A percentile compares a stretch with the other conserved stretches of the same genome.
Conservation (phyloP, 1,140 invertebrate species). For the Carcinoscorpius rotundicauda region DNA sequence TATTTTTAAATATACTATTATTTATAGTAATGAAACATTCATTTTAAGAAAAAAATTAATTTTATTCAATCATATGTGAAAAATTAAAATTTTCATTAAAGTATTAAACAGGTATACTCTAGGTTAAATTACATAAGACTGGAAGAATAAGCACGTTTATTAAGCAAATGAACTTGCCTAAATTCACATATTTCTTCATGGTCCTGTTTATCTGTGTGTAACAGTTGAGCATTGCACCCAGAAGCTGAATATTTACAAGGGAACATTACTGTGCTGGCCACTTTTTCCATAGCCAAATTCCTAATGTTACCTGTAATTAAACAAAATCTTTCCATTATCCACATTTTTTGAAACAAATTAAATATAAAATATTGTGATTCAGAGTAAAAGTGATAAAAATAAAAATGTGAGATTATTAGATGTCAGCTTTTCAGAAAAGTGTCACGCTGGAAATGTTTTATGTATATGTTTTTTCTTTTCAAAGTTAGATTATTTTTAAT, state of each 20-base stretch:
- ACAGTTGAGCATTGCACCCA: conserved; percentile 82
- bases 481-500: too few relatives aligned
- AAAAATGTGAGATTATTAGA: too few relatives aligned
- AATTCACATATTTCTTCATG: conserved; percentile 98
- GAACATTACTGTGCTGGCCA: conserved; percentile 94
- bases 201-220: conserved; percentile 92
- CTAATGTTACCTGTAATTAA: conserved; percentile 59
- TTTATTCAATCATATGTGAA: too few relatives aligned
- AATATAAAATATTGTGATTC: conserved; percentile 15
- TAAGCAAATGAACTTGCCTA: conserved; percentile 30
- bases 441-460: too few relatives aligned
- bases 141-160: neutral
- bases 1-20: too few relatives aligned
- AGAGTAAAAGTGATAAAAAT: neutral
- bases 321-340: neutral
- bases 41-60: too few relatives aligned
- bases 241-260: conserved; percentile 97
- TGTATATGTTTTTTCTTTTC: too few relatives aligned
- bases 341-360: conserved; percentile 9
- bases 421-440: too few relatives aligned
- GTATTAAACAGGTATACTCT: conserved; percentile 1
- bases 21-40: too few relatives aligned
- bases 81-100: conserved; percentile 2
- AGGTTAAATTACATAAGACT: neutral
- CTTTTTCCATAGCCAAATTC: conserved; percentile 97